Evolutionary conservation across 2,797 vertebrate species (phyloP).

Genomic region (Pangasius macronema): DNA sequence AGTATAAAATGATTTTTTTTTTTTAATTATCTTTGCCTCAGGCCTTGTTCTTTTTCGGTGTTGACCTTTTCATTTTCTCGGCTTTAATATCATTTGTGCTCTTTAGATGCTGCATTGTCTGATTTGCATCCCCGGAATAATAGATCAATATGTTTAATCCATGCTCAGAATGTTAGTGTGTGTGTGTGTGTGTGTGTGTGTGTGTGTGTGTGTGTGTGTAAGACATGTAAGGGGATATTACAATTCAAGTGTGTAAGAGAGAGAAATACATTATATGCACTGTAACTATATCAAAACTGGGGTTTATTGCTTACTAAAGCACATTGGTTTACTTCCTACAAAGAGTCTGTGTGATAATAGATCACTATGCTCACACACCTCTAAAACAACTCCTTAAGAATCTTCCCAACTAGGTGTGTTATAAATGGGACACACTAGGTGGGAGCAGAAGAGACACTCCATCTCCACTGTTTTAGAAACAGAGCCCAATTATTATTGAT

Average conservation of each 20-base stretch:
- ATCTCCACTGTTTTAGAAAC: slow-evolving; percentile 34
- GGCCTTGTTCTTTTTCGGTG: neutral
- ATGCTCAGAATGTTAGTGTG: slow-evolving; percentile 1
- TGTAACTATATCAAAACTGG: slow-evolving; percentile 4
- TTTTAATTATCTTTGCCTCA: neutral
- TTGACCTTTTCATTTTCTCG: slow-evolving; percentile 44
- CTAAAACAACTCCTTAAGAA: slow-evolving; percentile 26
- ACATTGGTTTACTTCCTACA: neutral
- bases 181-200: slow-evolving; percentile 25
- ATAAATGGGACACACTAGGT: slow-evolving; percentile 21
- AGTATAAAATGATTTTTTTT: neutral
- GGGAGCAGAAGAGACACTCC: slow-evolving; percentile 18
- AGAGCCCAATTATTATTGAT: slow-evolving; percentile 45
- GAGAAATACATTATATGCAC: slow-evolving; percentile 9
- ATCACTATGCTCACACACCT: neutral
- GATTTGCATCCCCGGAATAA: slow-evolving; percentile 24
- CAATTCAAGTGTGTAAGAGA: neutral
- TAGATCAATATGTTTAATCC: slow-evolving; percentile 32
- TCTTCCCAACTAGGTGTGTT: slow-evolving; percentile 15
- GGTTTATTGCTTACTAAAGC: slow-evolving; percentile 29
- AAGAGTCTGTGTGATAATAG: slow-evolving; percentile 6
- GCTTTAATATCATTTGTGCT: slow-evolving; percentile 35
- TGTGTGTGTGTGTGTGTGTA: neutral
- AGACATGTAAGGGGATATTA: neutral
- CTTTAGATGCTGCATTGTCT: slow-evolving; percentile 4